Base-by-base conservation (phyloP, 2,888 invertebrate genomes). In the Seira sanloemensis region DNA sequence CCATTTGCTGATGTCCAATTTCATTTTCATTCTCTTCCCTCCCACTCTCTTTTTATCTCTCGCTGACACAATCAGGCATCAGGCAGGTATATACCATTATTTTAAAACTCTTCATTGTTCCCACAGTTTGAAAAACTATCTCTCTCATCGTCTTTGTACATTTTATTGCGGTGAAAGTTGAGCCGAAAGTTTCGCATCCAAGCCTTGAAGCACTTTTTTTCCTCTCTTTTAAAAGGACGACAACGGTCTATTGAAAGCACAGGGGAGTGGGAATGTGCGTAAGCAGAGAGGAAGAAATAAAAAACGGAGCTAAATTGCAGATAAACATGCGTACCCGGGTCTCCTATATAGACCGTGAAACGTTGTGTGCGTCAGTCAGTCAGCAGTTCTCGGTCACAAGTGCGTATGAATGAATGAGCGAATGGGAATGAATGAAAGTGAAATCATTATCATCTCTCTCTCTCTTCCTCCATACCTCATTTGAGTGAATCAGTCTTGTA, bases 321-420 rank as follows among this genome's bases (percentile, higher is more conserved):
- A 82, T 82, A 82, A 82, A 76, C 71, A 76, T 72, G 76, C 76
- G 76, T 76, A 69, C 18, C 54, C n/a, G n/a, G 50, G 37, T 12
- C 37, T 37, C 37, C 9, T 76, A 46, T 82, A 82, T 82, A 72
- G 81, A 81, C 75, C 81, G 75, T 81, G 76, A 26, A 78, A 81
- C n/a, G n/a, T n/a, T n/a, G n/a, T 37, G 71, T 82, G 81, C 81
- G 81, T 82, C 81, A 82, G 81, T 27, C 50, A 46, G 71, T 62
- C 46, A 65, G 67, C 66, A 67, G n/a, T 58, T 18, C 76, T 76
- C 46, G 46, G 71, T 65, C 58, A 27, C 58, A 82, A 76, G 80
- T 82, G 81, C 81, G 81, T 75, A 79, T 78, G 84, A 75, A 78
- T 84, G 84, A 84, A 84, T 71, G 78, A 68, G 37, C 58, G 65